These are phyloP conservation scores for Hermetia illucens DNA, from an alignment of 1,140 invertebrate species.

Conservation along the genomic window DNA sequence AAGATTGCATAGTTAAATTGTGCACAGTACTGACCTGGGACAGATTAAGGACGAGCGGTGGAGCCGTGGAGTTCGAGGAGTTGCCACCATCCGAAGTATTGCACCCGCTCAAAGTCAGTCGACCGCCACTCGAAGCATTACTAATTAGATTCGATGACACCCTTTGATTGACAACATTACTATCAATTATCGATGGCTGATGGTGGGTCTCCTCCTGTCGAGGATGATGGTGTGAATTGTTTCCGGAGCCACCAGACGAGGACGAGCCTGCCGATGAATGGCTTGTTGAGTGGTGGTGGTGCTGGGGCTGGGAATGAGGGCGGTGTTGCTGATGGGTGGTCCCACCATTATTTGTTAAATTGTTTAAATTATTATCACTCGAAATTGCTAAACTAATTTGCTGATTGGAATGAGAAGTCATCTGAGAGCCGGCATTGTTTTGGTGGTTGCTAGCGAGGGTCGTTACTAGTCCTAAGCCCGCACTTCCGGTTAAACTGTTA, in stretches of 20 bases:
- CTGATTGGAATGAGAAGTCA: constrained; percentile 4
- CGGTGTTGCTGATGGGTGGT: constrained; percentile 19
- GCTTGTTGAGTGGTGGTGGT: not conserved
- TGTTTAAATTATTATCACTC: constrained; percentile 4
- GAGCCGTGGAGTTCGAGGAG: constrained; percentile 18
- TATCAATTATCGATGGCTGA: constrained; percentile 6
- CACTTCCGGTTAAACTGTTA: too few species aligned
- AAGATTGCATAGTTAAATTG: too few species aligned
- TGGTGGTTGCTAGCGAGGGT: not conserved
- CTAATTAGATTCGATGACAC: constrained; percentile 5
- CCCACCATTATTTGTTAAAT: constrained; percentile 1
- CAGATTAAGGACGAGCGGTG: constrained; percentile 67
- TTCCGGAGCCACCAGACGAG: not conserved
- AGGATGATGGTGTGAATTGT: not conserved
- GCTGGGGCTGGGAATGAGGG: constrained; percentile 9
- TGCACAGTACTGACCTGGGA: constrained; percentile 33
- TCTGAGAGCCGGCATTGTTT: too few species aligned
- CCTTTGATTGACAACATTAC: constrained; percentile 7
- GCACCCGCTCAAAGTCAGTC: constrained; percentile 16
- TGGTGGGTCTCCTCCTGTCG: constrained; percentile 2
- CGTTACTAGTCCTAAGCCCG: not conserved
- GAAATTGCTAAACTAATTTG: not conserved
- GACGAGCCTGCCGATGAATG: not conserved
- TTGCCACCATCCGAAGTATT: constrained; percentile 9
- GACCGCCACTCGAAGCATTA: constrained; percentile 4